phyloP scores from a whole-genome alignment of 1,140 invertebrate genomes.

The Helicorthomorpha holstii region DNA sequence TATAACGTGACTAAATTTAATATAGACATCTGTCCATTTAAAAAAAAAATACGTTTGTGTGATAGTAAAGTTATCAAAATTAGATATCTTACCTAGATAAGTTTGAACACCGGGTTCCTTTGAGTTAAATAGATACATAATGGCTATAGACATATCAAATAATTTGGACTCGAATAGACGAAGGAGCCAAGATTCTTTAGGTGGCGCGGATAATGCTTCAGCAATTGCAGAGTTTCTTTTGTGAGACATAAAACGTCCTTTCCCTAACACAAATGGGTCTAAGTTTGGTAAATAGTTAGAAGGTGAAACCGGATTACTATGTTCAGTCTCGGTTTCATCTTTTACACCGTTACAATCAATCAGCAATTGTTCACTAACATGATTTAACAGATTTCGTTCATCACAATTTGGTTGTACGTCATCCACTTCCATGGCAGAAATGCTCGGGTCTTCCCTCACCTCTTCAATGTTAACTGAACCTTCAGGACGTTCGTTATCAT shows the following conservation, averaged over 20 bases:
- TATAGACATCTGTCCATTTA: too few relatives aligned
- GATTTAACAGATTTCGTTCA: slow-evolving; percentile 11
- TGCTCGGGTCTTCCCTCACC: slow-evolving; percentile 7
- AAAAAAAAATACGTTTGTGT: too few relatives aligned
- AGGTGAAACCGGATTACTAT: slow-evolving; percentile 20
- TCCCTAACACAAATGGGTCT: too few relatives aligned
- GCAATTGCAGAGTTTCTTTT: not conserved
- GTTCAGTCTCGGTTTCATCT: slow-evolving; percentile 24
- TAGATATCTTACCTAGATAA: slow-evolving; percentile 55
- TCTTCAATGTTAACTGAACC: slow-evolving; percentile 1
- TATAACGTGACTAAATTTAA: too few relatives aligned
- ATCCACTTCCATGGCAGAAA: slow-evolving; percentile 9
- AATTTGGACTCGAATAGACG: slow-evolving; percentile 89
- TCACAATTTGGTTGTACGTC: too few relatives aligned
- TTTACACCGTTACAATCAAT: slow-evolving; percentile 32
- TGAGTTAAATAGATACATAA: slow-evolving; percentile 94
- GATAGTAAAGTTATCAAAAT: too few relatives aligned
- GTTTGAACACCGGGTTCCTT: slow-evolving; percentile 93
- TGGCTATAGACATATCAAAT: slow-evolving; percentile 94
- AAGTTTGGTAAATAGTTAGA: not conserved
- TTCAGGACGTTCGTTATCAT: slow-evolving; percentile 35
- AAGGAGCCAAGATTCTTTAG: slow-evolving; percentile 44
- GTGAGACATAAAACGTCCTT: too few relatives aligned
- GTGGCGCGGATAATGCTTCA: slow-evolving; percentile 12
- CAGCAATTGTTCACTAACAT: slow-evolving; percentile 49